These are phyloP conservation scores for Parelbella ahira DNA, from an alignment of 2,888 invertebrate species.

Conservation along the genomic window DNA sequence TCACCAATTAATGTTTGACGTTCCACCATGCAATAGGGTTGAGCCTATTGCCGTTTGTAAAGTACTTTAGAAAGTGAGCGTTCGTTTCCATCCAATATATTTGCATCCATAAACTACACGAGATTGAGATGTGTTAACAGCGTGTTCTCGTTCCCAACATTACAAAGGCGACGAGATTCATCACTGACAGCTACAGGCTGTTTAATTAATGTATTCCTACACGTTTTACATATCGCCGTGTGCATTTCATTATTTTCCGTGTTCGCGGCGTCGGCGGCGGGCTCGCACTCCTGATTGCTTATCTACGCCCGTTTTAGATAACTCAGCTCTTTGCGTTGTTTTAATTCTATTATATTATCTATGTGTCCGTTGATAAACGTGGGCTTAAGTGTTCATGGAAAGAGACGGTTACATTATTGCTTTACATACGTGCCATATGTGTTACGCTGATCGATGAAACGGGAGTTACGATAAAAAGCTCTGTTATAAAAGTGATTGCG, in stretches of 20 bases:
- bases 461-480: no score
- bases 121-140: conserved; percentile 23
- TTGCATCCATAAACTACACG: conserved; percentile 13
- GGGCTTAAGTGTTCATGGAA: conserved; percentile 18
- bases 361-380: conserved; percentile 18
- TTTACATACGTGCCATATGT: background rate
- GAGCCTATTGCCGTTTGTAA: no score
- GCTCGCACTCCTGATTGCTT: conserved; percentile 22
- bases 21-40: no score
- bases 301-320: conserved; percentile 25
- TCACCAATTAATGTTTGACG: no score
- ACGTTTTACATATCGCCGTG: conserved; percentile 20
- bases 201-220: conserved; percentile 22
- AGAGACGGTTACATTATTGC: conserved; percentile 3
- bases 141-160: conserved; percentile 14
- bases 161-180: conserved; percentile 20
- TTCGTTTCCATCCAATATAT: background rate
- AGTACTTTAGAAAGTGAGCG: no score
- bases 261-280: conserved; percentile 19
- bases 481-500: no score
- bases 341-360: conserved; percentile 22
- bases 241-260: conserved; percentile 23
- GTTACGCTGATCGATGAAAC: no score
- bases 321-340: conserved; percentile 23
- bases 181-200: conserved; percentile 10